These are phyloP conservation scores for Tuberolachnus salignus DNA, from an alignment of 2,888 invertebrate genomes.

Conservation along the genomic window DNA sequence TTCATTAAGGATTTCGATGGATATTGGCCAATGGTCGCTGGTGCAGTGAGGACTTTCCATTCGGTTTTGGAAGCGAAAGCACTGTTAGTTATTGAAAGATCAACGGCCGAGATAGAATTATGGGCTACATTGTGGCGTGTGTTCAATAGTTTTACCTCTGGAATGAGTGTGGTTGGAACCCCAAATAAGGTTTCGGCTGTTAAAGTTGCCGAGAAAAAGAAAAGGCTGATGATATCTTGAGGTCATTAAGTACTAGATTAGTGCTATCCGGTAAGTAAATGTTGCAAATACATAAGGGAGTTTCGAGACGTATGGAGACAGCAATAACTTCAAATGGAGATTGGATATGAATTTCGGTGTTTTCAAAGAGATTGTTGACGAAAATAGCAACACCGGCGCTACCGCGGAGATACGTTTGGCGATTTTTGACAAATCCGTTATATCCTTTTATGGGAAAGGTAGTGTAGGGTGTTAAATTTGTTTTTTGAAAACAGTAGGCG, in stretches of 20 bases:
- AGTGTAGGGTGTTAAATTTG: not conserved
- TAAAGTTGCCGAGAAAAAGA: slow-evolving; percentile 7
- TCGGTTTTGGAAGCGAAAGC: slow-evolving; percentile 5
- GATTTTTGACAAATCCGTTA: slow-evolving; percentile 15
- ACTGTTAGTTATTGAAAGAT: slow-evolving; percentile 28
- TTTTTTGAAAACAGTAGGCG: slow-evolving; percentile 16
- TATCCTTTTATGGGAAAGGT: slow-evolving; percentile 19
- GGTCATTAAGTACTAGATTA: not conserved
- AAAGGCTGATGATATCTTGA: not conserved
- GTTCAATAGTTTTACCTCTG: slow-evolving; percentile 24
- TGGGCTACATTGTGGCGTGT: slow-evolving; percentile 16
- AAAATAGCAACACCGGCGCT: not conserved
- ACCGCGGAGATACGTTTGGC: not conserved
- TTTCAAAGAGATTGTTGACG: not conserved
- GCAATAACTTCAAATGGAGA: slow-evolving; percentile 12
- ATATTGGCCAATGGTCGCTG: slow-evolving; percentile 26
- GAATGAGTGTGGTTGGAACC: not conserved
- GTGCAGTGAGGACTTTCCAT: slow-evolving; percentile 8
- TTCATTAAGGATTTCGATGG: slow-evolving; percentile 6
- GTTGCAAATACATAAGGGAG: slow-evolving; percentile 8
- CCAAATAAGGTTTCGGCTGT: slow-evolving; percentile 18
- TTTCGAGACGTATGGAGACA: slow-evolving; percentile 22
- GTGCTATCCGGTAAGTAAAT: slow-evolving; percentile 23
- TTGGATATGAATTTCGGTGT: slow-evolving; percentile 25
- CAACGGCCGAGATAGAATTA: slow-evolving; percentile 4